phyloP scores from a whole-genome alignment of 1,140 invertebrate genomes.

The Tetramorium alpestre region DNA sequence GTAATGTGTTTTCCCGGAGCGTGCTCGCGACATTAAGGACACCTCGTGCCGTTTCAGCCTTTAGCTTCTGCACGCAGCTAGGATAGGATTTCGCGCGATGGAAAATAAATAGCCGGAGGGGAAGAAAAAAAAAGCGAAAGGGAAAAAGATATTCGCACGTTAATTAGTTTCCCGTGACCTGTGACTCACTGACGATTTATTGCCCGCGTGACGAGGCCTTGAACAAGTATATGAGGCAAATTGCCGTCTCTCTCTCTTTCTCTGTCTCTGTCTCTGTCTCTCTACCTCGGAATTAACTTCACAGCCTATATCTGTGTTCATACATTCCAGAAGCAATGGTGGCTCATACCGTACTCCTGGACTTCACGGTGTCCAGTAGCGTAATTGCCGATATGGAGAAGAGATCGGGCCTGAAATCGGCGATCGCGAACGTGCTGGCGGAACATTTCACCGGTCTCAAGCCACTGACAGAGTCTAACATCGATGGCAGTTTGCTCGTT shows the following conservation, averaged over 20 bases:
- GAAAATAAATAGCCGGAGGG: no score
- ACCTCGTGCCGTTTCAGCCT: background rate
- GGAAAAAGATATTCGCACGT: background rate
- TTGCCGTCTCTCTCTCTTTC: background rate
- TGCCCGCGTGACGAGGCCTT: background rate
- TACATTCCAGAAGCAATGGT: slow-evolving; percentile 87
- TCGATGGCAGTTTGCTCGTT: slow-evolving; percentile 89
- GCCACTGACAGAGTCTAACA: slow-evolving; percentile 87
- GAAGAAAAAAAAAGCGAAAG: no score
- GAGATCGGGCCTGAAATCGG: slow-evolving; percentile 88
- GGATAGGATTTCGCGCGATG: no score
- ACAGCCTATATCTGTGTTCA: background rate
- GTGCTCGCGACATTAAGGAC: slow-evolving; percentile 5
- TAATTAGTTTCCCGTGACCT: background rate
- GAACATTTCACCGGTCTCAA: slow-evolving; percentile 90
- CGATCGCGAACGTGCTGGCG: slow-evolving; percentile 89
- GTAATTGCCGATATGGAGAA: slow-evolving; percentile 89
- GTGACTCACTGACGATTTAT: background rate
- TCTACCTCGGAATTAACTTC: background rate
- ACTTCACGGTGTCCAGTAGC: slow-evolving; percentile 91
- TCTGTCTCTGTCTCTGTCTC: background rate
- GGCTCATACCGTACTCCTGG: slow-evolving; percentile 92
- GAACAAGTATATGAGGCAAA: background rate
- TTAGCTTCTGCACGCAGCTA: background rate
- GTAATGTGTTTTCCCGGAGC: slow-evolving; percentile 26